Conservation (phyloP, 2,888 invertebrate species). For the Ommatoiulus sabulosus region DNA sequence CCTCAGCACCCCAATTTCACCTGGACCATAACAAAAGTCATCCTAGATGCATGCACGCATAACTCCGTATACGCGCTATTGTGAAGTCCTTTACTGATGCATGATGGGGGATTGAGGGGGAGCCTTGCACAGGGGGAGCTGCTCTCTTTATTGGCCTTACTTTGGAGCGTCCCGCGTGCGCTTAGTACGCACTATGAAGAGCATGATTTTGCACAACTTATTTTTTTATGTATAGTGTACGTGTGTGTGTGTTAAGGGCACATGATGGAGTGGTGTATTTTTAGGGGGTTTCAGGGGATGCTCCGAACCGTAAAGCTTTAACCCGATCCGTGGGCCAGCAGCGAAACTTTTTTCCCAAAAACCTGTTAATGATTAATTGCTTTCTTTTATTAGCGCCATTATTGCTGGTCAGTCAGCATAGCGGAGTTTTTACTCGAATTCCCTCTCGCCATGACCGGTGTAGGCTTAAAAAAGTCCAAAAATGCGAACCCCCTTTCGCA, state of each 20-base stretch:
- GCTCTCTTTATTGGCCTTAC: slow-evolving; percentile 43
- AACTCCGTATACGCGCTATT: neutral
- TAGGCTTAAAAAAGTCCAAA: too few relatives aligned
- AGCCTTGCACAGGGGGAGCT: neutral
- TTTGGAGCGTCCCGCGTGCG: neutral
- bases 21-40: slow-evolving; percentile 6
- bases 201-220: slow-evolving; percentile 29
- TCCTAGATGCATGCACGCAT: neutral
- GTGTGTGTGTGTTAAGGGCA: neutral
- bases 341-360: slow-evolving; percentile 20
- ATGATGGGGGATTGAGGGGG: slow-evolving; percentile 6
- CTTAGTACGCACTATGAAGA: neutral
- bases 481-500: too few relatives aligned
- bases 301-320: neutral
- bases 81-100: neutral
- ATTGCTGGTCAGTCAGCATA: slow-evolving; percentile 11
- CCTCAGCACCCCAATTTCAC: neutral
- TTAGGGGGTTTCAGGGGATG: neutral
- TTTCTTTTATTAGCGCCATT: slow-evolving; percentile 6
- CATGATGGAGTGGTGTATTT: neutral
- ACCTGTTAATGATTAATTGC: slow-evolving; percentile 43
- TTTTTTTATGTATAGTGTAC: neutral
- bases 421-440: neutral
- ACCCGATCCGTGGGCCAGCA: neutral
- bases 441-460: neutral